Base-by-base conservation (phyloP, 1,140 invertebrate species). In the Musca vetustissima region DNA sequence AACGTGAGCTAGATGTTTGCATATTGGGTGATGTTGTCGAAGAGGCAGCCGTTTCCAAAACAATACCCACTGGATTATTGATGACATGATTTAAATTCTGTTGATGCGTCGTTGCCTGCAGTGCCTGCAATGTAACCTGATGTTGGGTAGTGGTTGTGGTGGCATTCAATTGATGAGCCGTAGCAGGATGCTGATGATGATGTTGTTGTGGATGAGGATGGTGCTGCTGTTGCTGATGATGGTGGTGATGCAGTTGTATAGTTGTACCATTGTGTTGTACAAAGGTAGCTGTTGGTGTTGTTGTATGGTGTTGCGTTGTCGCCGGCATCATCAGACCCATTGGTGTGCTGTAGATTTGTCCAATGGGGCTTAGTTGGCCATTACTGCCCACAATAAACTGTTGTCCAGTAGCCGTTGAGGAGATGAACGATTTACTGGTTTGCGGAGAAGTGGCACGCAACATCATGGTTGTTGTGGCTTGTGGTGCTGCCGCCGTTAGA, bases 291-390 rank as follows among this genome's bases (percentile, higher is more conserved):
- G 76, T 73, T 43, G 36, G 36, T 11, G 57, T 32, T 21, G 68
- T 61, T 2, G 64, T 59, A 22, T 66, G 8, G 14, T 64, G 43
- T 57, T 80, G 78, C 55, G 79, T 76, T 7, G 72, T 75, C 0
- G 80, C 86, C 0, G 90, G 89, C 6, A 88, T 88, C 53, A 92
- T 86, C 13, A 92, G 89, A 4, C 93, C 89, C 89, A 93, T 91
- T 24, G 92, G 80, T 1, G 91, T 90, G 72, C 91, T 91, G 1
- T 90, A 90, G 85, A 91, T 89, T 75, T 88, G 88, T 50, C 87
- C 83, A 52, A 82, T 80, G 2, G 91, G 92, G 83, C 91, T 93
- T 14, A 94, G 72, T 74, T 93, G 92, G 1, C 92, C 92, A 47
- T 89, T 90, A 47, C 85, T 86, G 0, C 85, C 86, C 14, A 87